Conservation (phyloP, 2,797 vertebrate species). For the Gymnocypris eckloni region DNA sequence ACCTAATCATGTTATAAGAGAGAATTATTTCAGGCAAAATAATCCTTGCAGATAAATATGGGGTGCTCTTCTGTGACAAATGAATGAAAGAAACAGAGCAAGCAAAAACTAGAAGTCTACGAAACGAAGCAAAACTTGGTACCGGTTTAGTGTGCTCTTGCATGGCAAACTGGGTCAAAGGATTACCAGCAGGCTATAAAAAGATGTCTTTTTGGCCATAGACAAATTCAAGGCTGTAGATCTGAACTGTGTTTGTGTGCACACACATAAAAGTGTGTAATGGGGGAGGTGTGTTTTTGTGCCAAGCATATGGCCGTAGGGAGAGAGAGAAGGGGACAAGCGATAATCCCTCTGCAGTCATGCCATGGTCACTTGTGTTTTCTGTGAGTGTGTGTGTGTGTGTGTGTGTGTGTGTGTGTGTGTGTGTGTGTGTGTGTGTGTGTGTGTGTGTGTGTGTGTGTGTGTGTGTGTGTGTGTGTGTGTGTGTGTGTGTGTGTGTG, state of each 20-base stretch:
- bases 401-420: conserved; percentile 49
- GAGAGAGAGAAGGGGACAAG: conserved; percentile 65
- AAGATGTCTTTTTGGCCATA: conserved; percentile 71
- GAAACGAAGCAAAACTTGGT: conserved; percentile 21
- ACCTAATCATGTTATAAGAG: conserved; percentile 16
- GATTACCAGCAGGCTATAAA: conserved; percentile 70
- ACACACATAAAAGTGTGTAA: conserved; percentile 47
- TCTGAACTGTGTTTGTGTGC: conserved; percentile 57
- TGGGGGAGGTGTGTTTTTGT: conserved; percentile 63
- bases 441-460: conserved; percentile 49
- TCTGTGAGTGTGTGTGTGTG: conserved; percentile 32
- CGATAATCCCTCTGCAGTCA: conserved; percentile 73
- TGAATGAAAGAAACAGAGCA: conserved; percentile 34
- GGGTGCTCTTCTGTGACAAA: conserved; percentile 36
- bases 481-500: conserved; percentile 49
- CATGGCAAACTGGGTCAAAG: conserved; percentile 70
- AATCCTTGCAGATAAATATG: conserved; percentile 42
- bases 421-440: conserved; percentile 49
- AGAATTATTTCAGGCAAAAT: conserved; percentile 41
- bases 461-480: conserved; percentile 49
- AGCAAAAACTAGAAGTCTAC: no score
- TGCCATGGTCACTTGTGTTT: conserved; percentile 48
- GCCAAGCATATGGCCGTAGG: conserved; percentile 76
- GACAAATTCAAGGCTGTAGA: conserved; percentile 49
- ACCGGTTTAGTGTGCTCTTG: conserved; percentile 53